Conservation (phyloP, 2,113 vertebrate genomes). For the Megaptera novaeangliae region DNA sequence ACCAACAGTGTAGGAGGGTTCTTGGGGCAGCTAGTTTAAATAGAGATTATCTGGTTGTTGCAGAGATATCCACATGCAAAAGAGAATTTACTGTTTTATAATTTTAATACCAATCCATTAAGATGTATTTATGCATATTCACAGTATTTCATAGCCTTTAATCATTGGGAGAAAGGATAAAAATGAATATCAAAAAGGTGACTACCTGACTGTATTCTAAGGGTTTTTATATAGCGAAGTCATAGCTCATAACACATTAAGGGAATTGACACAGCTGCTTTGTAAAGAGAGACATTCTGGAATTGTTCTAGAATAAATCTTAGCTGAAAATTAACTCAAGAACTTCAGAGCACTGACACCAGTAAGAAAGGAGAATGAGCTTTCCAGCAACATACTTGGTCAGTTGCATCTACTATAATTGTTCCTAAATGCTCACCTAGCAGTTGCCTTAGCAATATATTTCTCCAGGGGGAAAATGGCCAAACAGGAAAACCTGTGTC, state of each 20-base stretch:
- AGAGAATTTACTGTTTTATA: neutral
- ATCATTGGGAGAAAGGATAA: neutral
- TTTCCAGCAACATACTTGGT: neutral
- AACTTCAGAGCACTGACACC: neutral
- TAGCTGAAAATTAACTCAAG: neutral
- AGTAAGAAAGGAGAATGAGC: neutral
- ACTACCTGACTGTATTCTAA: neutral
- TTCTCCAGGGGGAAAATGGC: neutral
- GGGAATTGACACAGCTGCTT: neutral
- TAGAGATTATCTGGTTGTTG: neutral
- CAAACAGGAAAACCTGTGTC: neutral
- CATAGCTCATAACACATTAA: neutral
- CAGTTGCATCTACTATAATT: neutral
- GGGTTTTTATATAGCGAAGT: neutral
- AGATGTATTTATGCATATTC: neutral
- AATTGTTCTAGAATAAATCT: neutral
- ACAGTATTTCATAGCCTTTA: neutral
- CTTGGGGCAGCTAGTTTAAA: neutral
- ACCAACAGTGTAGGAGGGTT: neutral
- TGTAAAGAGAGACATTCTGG: neutral
- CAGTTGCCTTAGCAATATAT: neutral
- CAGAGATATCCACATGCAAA: neutral
- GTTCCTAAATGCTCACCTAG: neutral
- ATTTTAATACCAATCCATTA: neutral
- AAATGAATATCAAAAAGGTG: neutral